Percentiles rank a stretch among this genome's conserved stretches.
phyloP scores from a whole-genome alignment of 1,140 invertebrate species.

The Colletes gigas region DNA sequence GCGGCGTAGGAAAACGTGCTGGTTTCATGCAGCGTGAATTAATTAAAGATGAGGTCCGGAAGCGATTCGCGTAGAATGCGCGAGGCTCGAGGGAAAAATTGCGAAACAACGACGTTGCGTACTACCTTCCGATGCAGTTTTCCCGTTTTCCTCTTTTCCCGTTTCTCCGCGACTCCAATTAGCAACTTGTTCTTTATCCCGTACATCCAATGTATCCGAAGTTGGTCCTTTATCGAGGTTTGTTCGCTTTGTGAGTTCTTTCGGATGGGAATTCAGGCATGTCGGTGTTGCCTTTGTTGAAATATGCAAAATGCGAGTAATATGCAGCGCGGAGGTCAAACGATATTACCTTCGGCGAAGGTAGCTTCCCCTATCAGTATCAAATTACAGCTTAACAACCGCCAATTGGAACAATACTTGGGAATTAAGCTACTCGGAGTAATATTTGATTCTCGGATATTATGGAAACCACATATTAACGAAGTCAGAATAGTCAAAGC shows the following conservation, averaged over 20 bases:
- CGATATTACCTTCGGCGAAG: too few species aligned
- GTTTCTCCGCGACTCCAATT: not conserved
- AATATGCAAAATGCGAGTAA: too few species aligned
- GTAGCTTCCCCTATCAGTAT: too few species aligned
- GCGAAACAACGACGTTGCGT: not conserved
- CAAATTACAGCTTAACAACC: too few species aligned
- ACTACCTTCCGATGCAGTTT: not conserved
- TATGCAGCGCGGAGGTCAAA: too few species aligned
- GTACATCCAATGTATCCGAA: not conserved
- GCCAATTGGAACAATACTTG: too few species aligned
- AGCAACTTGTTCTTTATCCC: not conserved
- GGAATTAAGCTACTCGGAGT: too few species aligned
- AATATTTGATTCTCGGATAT: too few species aligned
- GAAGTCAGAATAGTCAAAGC: too few species aligned
- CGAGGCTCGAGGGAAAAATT: conserved; percentile 10
- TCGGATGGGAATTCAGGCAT: too few species aligned
- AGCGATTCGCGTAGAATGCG: not conserved
- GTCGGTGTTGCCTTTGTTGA: too few species aligned
- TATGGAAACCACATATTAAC: too few species aligned
- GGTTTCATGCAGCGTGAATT: conserved; percentile 9
- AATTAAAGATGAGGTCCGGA: conserved; percentile 38
- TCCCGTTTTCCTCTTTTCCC: not conserved
- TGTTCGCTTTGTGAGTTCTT: not conserved
- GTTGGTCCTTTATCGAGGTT: not conserved
- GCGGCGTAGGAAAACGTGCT: not conserved